phyloP scores from a whole-genome alignment of 1,140 invertebrate species.

The Atta texana region DNA sequence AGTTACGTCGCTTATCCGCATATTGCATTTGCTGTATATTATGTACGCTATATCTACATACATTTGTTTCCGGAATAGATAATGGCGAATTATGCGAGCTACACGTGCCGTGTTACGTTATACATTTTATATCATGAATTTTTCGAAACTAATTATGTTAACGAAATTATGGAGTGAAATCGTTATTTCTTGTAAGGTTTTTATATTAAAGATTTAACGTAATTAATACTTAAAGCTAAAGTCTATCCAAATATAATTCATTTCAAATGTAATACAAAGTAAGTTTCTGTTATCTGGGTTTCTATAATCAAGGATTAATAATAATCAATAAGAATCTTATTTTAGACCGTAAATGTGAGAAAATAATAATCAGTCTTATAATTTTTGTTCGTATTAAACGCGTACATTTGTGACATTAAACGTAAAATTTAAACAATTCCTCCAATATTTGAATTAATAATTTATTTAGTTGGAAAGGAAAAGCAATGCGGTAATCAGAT shows the following conservation, averaged over 20 bases:
- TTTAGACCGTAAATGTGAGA: too few species aligned
- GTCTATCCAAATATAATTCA: not conserved
- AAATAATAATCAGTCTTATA: not conserved
- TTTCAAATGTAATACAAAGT: not conserved
- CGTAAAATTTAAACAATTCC: not conserved
- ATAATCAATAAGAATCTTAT: too few species aligned
- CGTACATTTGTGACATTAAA: not conserved
- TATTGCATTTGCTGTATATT: not conserved
- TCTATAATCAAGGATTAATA: not conserved
- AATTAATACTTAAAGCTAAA: not conserved
- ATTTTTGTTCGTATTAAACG: not conserved
- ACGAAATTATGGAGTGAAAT: not conserved
- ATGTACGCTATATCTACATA: not conserved
- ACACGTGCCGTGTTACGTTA: not conserved
- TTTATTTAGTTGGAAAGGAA: not conserved
- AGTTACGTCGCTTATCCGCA: slow-evolving; percentile 33
- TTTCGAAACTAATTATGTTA: not conserved
- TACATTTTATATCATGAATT: not conserved
- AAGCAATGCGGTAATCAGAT: slow-evolving; percentile 49
- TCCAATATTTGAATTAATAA: not conserved
- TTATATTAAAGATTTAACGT: not conserved
- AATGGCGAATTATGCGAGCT: not conserved
- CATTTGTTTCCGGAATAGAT: slow-evolving; percentile 29
- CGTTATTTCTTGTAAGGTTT: not conserved
- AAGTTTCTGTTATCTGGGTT: not conserved